Base-by-base conservation (phyloP, 2,797 vertebrate species). In the Sphaeramia orbicularis region DNA sequence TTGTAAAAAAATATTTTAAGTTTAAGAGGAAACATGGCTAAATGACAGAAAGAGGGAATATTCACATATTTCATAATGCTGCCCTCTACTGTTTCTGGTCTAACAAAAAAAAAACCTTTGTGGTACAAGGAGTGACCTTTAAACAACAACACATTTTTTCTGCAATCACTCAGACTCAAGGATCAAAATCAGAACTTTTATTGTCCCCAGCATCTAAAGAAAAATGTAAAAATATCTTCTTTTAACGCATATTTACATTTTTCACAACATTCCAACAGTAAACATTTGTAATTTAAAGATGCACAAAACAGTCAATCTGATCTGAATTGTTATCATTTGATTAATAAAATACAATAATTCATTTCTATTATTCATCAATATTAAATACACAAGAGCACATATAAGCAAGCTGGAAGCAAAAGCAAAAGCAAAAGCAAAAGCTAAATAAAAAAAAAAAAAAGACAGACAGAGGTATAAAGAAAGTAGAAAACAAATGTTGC, bases 171-270 rank as follows among this genome's bases (percentile, higher is more conserved):
- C 37, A 58, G 16, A 54, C 5, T 36, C 16, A 67, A 7, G 15
- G 30, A 68, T 72, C 58, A 4, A 56, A 70, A 53, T 50, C 1
- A 36, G 4, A 38, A 36, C 10, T 49, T 89, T 87, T 86, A 81
- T 84, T 83, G 24, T 81, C 16, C 67, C 70, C 21, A 75, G 45
- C 53, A 65, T 47, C 66, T 76, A 76, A 88, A 91, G 76, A 81
- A 90, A 91, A 84, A 86, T 75, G 78, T 76, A 86, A 87, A 92
- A 88, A 84, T 78, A 70, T 71, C 44, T 61, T 72, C 35, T 83
- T 67, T 54, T 15, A 19, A 18, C 70, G 58, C 32, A 56, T 78
- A 86, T 86, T 82, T 74, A 82, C 58, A 85, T 51, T 59, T 69
- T 61, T 6, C 76, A 60, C 63, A 74, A 64, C 36, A 75, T 48